phyloP scores from a whole-genome alignment of 1,140 invertebrate species.

The Idris sp. region DNA sequence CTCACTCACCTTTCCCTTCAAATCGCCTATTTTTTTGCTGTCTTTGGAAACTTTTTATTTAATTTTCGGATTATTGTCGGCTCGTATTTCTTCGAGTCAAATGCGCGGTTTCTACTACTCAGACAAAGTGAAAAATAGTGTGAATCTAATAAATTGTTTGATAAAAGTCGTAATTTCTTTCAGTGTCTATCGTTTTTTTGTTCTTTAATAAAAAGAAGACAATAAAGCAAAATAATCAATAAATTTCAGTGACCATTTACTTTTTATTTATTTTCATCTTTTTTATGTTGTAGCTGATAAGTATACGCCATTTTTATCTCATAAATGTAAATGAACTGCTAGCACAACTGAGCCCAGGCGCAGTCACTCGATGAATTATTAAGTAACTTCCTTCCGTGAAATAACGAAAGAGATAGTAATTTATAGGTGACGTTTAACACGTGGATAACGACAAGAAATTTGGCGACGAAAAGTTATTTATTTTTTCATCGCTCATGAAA shows the following conservation, averaged over 20 bases:
- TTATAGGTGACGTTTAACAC: constrained; percentile 44
- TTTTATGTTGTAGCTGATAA: constrained; percentile 21
- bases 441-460: constrained; percentile 36
- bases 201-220: no score
- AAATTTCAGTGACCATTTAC: constrained; percentile 7
- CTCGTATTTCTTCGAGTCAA: constrained; percentile 32
- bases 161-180: neutral
- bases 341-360: constrained; percentile 41
- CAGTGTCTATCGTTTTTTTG: no score
- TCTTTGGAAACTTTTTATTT: constrained; percentile 46
- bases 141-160: no score
- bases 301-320: constrained; percentile 51
- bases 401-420: constrained; percentile 49
- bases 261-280: constrained; percentile 30
- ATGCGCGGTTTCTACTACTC: no score
- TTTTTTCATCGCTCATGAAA: constrained; percentile 6
- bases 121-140: no score
- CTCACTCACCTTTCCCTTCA: constrained; percentile 42
- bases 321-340: constrained; percentile 55
- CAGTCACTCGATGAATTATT: constrained; percentile 51
- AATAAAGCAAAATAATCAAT: no score
- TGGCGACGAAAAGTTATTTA: constrained; percentile 26
- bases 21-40: no score
- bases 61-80: constrained; percentile 28
- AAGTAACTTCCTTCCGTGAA: constrained; percentile 52